A percentile compares a stretch with the other conserved stretches of the same genome.
phyloP scores from a whole-genome alignment of 2,888 invertebrate genomes.

The Tuta absoluta region DNA sequence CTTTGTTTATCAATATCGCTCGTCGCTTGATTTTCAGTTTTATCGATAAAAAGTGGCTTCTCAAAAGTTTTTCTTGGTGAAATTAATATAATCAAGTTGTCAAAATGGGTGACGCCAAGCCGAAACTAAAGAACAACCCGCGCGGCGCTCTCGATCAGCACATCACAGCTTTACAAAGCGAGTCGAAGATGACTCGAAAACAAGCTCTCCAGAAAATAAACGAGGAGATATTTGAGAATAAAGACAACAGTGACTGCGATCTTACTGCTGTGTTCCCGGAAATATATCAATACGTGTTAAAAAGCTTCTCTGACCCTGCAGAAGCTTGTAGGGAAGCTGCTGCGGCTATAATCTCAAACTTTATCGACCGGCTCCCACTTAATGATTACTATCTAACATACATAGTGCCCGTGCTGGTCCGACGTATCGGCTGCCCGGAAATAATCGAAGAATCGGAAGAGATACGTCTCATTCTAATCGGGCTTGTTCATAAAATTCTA shows the following conservation, averaged over 20 bases:
- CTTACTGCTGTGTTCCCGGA: constrained; percentile 61
- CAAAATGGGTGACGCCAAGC: constrained; percentile 55
- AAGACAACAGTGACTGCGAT: constrained; percentile 61
- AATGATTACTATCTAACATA: constrained; percentile 88
- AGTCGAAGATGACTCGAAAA: constrained; percentile 81
- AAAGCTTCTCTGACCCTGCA: constrained; percentile 78
- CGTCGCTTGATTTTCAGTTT: constrained; percentile 31
- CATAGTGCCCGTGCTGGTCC: constrained; percentile 87
- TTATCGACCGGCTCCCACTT: constrained; percentile 80
- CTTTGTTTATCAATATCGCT: constrained; percentile 56
- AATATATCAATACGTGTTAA: constrained; percentile 67
- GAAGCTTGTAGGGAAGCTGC: constrained; percentile 84
- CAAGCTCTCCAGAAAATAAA: constrained; percentile 79
- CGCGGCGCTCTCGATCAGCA: constrained; percentile 60
- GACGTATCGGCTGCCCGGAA: constrained; percentile 89
- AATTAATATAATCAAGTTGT: not conserved
- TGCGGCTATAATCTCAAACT: constrained; percentile 78
- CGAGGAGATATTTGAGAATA: constrained; percentile 68
- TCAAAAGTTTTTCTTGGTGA: not conserved
- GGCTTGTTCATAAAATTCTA: constrained; percentile 85
- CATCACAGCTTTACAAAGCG: constrained; percentile 77
- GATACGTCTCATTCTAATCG: constrained; percentile 86
- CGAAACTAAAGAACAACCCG: constrained; percentile 58
- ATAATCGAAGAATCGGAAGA: constrained; percentile 88
- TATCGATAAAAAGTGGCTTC: constrained; percentile 29